These are phyloP conservation scores for Caranx melampygus DNA, from an alignment of 2,113 vertebrate species.

Conservation along the genomic window DNA sequence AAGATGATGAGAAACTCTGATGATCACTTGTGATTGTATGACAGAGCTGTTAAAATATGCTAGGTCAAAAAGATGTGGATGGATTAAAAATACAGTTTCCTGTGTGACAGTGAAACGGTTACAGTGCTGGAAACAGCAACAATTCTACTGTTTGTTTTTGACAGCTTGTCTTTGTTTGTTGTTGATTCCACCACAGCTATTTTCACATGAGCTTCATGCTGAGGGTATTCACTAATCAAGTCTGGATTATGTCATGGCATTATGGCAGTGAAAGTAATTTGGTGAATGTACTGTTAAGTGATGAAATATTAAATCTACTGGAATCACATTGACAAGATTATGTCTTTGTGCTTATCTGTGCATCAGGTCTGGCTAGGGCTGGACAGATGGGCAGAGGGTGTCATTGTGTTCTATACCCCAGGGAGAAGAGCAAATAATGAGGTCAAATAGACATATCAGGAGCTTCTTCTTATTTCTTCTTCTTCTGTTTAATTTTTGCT, in stretches of 20 bases:
- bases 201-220: slow-evolving; percentile 8
- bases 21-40: background rate
- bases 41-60: background rate
- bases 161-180: slow-evolving; percentile 12
- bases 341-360: slow-evolving; percentile 6
- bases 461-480: slow-evolving; percentile 1
- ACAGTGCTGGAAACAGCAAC: background rate
- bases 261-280: slow-evolving; percentile 58
- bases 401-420: slow-evolving; percentile 4
- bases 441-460: slow-evolving; percentile 8
- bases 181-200: slow-evolving; percentile 1
- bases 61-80: background rate
- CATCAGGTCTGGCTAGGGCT: background rate
- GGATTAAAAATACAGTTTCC: background rate
- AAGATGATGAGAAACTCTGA: background rate
- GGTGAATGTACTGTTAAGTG: slow-evolving; percentile 51
- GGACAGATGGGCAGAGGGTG: slow-evolving; percentile 37
- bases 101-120: background rate
- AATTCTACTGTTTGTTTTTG: background rate
- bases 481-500: background rate
- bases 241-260: slow-evolving; percentile 54
- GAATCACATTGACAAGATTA: slow-evolving; percentile 52
- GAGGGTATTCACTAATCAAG: slow-evolving; percentile 33
- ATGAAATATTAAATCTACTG: slow-evolving; percentile 57
- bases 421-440: slow-evolving; percentile 15